Evolutionary conservation across 2,888 invertebrate species (phyloP), one percentile per base, ranked within the genome.

Genomic region (Epirrhoe alternata): DNA sequence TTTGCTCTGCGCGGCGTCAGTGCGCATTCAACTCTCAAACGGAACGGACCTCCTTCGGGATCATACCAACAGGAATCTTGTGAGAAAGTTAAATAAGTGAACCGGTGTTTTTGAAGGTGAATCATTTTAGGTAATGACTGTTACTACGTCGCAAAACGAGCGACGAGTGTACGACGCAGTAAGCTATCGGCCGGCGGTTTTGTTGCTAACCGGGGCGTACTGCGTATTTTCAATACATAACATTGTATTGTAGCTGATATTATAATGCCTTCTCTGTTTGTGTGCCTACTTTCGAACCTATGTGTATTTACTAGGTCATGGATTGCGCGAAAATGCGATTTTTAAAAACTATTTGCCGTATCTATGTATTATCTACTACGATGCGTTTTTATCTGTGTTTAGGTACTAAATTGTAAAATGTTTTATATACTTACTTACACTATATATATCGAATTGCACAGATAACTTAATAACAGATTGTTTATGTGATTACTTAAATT

Each of bases 201-300:
- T 87, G 92, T 92, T 92, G 88, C 92, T 89, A 92, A 86, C 86
- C 80, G 86, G 79, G 84, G 78, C 82, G 75, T 75, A 89, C 86
- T 91, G 90, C 92, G 90, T 90, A 68, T 85, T 83, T 77, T 72
- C 73, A 72, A 52, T 54, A 24, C 38, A 69, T 73, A 73, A 81
- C 76, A 77, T 68, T 77, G 78, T 84, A 77, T 68, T 77, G 78
- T 84, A 82, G 72, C 66, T 63, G 55, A 24, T 53, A 45, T 14
- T 35, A 14, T 12, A 42, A 42, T 24, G 24, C 35, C 31, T 42
- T 14, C 24, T 55, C 2, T 24, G 24, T 50, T 17, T 45, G 5
- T 30, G 16, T 5, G 3, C 51, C 7, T 14, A 54, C 12, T 5
- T 52, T 75, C n/a, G n/a, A n/a, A n/a, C n/a, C n/a, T n/a, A 49